Evolutionary conservation across 1,140 invertebrate species (phyloP).

Genomic region (Caenorhabditis tropicalis): DNA sequence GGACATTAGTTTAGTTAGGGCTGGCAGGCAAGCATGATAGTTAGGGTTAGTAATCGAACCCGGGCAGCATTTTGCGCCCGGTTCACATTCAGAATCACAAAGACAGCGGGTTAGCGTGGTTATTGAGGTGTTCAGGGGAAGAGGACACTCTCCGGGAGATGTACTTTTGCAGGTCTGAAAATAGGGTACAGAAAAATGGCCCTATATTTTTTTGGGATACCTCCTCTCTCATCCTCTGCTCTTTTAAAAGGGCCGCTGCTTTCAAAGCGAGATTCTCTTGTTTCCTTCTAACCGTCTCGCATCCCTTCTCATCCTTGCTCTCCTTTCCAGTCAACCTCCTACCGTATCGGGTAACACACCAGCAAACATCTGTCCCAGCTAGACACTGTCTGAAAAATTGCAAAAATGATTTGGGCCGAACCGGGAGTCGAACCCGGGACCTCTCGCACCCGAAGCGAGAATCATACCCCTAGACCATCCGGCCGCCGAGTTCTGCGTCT

Average conservation of each 20-base stretch:
- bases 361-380: slow-evolving; percentile 42
- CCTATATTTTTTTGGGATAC: not conserved
- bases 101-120: slow-evolving; percentile 18
- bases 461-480: slow-evolving; percentile 75
- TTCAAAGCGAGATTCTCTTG: slow-evolving; percentile 22
- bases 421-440: slow-evolving; percentile 73
- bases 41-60: slow-evolving; percentile 31
- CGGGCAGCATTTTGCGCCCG: not conserved
- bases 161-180: slow-evolving; percentile 12
- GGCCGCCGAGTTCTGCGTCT: slow-evolving; percentile 10
- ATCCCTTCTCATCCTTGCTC: slow-evolving; percentile 27
- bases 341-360: slow-evolving; percentile 43
- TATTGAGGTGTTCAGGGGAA: slow-evolving; percentile 1
- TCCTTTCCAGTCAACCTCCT: slow-evolving; percentile 18
- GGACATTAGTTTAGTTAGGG: slow-evolving; percentile 3
- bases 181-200: not conserved
- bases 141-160: not conserved
- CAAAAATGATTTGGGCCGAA: slow-evolving; percentile 46
- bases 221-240: not conserved
- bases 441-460: slow-evolving; percentile 75
- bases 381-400: slow-evolving; percentile 47
- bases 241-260: slow-evolving; percentile 6
- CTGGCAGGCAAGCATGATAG: slow-evolving; percentile 16
- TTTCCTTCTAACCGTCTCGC: slow-evolving; percentile 3
- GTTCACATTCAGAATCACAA: slow-evolving; percentile 24